Percentiles rank a stretch among this genome's conserved stretches.
phyloP scores from a whole-genome alignment of 1,140 invertebrate genomes.

The Zaprionus camerounensis region DNA sequence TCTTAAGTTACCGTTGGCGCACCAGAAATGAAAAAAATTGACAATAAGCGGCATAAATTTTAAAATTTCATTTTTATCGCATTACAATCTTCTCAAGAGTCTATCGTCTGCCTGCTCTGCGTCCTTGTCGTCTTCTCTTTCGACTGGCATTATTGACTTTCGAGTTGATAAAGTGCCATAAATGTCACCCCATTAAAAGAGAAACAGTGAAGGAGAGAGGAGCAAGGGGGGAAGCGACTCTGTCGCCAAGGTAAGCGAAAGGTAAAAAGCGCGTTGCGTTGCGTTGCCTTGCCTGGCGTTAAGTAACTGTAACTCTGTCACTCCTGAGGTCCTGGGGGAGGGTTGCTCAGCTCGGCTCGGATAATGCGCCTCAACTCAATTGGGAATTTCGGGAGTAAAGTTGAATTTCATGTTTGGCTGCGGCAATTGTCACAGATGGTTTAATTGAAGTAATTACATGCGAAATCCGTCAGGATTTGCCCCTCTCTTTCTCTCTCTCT shows the following conservation, averaged over 20 bases:
- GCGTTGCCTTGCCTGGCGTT: background rate
- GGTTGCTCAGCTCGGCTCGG: conserved; percentile 61
- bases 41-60: conserved; percentile 82
- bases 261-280: conserved; percentile 58
- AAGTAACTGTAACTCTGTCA: conserved; percentile 17
- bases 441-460: conserved; percentile 84
- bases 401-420: conserved; percentile 84
- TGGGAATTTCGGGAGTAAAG: conserved; percentile 84
- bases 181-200: conserved; percentile 82
- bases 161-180: conserved; percentile 83
- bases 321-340: conserved; percentile 46
- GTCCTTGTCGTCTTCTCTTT: conserved; percentile 10
- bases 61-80: conserved; percentile 82
- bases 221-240: conserved; percentile 35
- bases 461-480: conserved; percentile 84
- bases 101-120: conserved; percentile 3
- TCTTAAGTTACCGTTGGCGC: conserved; percentile 55
- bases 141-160: conserved; percentile 79
- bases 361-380: conserved; percentile 83
- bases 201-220: conserved; percentile 2
- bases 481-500: background rate
- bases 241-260: conserved; percentile 27
- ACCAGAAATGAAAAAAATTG: conserved; percentile 45
- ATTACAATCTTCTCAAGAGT: conserved; percentile 71
- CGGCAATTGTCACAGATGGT: conserved; percentile 84